A percentile compares a stretch with the other conserved stretches of the same genome.
Evolutionary conservation across 2,888 invertebrate genomes (phyloP).

Genomic region (Adelognathus sp.): DNA sequence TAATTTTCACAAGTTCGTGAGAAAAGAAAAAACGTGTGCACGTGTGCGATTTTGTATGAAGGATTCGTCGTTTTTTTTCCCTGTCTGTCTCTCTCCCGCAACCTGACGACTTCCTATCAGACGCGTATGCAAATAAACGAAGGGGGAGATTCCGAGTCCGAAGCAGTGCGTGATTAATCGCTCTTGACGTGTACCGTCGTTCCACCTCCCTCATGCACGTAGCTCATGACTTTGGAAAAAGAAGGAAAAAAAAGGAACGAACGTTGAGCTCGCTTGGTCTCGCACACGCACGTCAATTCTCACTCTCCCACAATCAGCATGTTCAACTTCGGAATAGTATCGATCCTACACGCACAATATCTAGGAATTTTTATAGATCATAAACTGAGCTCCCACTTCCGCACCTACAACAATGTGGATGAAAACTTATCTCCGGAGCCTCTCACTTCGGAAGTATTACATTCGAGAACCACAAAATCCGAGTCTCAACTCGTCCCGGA

Average conservation of each 20-base stretch:
- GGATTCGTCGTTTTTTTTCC: slow-evolving; percentile 14
- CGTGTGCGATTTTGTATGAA: not conserved
- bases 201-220: slow-evolving; percentile 20
- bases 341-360: no score
- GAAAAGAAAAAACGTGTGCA: no score
- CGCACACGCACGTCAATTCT: not conserved
- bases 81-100: not conserved
- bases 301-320: slow-evolving; percentile 24
- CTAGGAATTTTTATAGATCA: no score
- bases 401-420: no score
- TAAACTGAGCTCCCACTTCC: no score
- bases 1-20: no score
- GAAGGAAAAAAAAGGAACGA: slow-evolving; percentile 11
- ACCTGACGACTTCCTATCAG: slow-evolving; percentile 27
- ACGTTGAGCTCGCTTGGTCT: slow-evolving; percentile 18
- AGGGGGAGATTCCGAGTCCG: slow-evolving; percentile 42
- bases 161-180: slow-evolving; percentile 63
- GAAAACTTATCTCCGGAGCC: no score
- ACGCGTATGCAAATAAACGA: slow-evolving; percentile 58
- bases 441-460: no score
- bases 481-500: no score
- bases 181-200: slow-evolving; percentile 42
- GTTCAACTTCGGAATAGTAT: no score
- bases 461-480: no score
- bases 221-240: slow-evolving; percentile 50